Percentiles rank a stretch among this genome's conserved stretches.
phyloP scores from a whole-genome alignment of 1,140 invertebrate species.

The Eciton burchellii region DNA sequence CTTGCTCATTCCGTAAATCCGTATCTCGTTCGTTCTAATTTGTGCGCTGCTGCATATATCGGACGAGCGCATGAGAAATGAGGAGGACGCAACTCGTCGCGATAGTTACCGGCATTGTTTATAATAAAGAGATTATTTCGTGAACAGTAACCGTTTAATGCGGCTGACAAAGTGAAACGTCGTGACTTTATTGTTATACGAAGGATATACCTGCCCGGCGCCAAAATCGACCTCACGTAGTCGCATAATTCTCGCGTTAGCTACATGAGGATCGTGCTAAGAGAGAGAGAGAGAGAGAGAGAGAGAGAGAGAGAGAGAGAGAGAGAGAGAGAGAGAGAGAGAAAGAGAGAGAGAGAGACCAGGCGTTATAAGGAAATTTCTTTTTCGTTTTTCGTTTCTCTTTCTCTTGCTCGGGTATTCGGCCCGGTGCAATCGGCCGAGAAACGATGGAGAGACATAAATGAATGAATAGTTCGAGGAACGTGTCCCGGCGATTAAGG shows the following conservation, averaged over 20 bases:
- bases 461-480: constrained; percentile 55
- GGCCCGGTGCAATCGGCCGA: neutral
- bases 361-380: constrained; percentile 33
- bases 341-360: neutral
- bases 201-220: constrained; percentile 32
- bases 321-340: neutral
- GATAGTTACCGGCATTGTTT: constrained; percentile 51
- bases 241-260: constrained; percentile 55
- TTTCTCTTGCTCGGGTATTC: constrained; percentile 18
- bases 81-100: constrained; percentile 7
- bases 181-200: constrained; percentile 54
- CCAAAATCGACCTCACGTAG: constrained; percentile 60
- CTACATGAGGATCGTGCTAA: constrained; percentile 35
- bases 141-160: constrained; percentile 44
- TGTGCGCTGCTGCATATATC: constrained; percentile 44
- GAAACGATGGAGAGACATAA: constrained; percentile 21
- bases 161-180: constrained; percentile 54
- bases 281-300: neutral
- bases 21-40: constrained; percentile 51
- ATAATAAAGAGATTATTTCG: constrained; percentile 55
- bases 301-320: neutral
- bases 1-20: constrained; percentile 28
- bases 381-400: constrained; percentile 1
- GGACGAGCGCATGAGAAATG: neutral
- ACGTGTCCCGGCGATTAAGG: constrained; percentile 54